Percentiles rank a stretch among this genome's conserved stretches.
Conservation (phyloP, 2,113 vertebrate genomes). For the Calonectris borealis region DNA sequence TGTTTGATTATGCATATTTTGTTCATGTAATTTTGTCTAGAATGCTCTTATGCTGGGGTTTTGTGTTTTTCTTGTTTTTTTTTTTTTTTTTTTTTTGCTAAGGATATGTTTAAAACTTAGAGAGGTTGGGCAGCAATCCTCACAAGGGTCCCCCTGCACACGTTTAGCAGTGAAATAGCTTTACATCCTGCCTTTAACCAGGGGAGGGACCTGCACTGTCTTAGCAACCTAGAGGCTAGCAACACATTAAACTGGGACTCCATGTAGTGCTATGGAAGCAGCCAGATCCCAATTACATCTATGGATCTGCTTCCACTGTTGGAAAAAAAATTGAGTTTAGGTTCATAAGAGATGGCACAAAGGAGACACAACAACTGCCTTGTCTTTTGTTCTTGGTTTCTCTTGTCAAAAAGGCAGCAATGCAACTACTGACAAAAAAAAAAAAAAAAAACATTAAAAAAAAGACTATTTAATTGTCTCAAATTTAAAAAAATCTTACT, state of each 20-base stretch:
- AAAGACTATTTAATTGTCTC: not conserved
- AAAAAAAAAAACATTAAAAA: not conserved
- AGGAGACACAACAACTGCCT: not conserved
- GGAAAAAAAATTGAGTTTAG: not conserved
- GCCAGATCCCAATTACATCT: not conserved
- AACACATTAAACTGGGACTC: not conserved
- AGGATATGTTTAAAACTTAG: not conserved
- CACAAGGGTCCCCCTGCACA: not conserved
- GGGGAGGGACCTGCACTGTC: not conserved
- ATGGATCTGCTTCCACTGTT: not conserved
- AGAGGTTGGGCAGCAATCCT: not conserved
- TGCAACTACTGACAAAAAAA: not conserved
- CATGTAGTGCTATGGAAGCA: not conserved
- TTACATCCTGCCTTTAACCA: not conserved
- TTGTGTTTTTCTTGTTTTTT: not conserved
- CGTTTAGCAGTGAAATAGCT: not conserved
- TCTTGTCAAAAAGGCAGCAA: not conserved
- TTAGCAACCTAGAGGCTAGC: not conserved
- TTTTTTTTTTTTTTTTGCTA: not conserved
- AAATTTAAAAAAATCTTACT: not conserved
- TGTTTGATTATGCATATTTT: not conserved
- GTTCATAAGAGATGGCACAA: not conserved
- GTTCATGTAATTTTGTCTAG: not conserved
- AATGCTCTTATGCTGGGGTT: accelerated
- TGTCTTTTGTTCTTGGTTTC: not conserved